These are phyloP conservation scores for Lissonota sp. DNA, from an alignment of 2,888 invertebrate genomes.

Conservation along the genomic window DNA sequence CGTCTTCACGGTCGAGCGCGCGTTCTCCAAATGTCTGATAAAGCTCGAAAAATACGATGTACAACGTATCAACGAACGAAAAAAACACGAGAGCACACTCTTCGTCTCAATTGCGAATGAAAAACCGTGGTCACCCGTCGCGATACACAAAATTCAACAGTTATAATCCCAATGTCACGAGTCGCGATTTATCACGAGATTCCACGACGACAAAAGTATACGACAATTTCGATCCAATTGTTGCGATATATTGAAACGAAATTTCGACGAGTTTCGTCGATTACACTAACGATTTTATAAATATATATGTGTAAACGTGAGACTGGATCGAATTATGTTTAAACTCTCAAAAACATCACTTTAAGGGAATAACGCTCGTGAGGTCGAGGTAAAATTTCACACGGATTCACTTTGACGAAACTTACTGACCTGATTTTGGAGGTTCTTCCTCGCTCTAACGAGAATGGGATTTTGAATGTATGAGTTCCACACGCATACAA, in stretches of 20 bases:
- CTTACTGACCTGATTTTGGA: conserved; percentile 6
- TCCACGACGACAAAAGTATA: too few relatives aligned
- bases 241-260: too few relatives aligned
- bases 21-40: conserved; percentile 11
- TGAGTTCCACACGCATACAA: not conserved
- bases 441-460: too few relatives aligned
- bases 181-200: too few relatives aligned
- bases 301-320: too few relatives aligned
- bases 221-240: too few relatives aligned
- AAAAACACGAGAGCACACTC: conserved; percentile 2
- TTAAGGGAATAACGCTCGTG: conserved; percentile 17
- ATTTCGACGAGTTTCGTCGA: too few relatives aligned
- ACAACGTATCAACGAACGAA: conserved; percentile 25
- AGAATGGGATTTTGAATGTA: too few relatives aligned
- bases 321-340: not conserved
- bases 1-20: conserved; percentile 57
- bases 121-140: not conserved
- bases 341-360: conserved; percentile 27
- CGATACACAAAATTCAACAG: too few relatives aligned
- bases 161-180: too few relatives aligned
- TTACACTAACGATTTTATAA: too few relatives aligned
- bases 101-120: conserved; percentile 2
- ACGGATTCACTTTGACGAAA: conserved; percentile 34
- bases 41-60: conserved; percentile 7
- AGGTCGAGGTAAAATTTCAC: not conserved